Conservation (phyloP, 2,113 vertebrate species). For the Haemorhous mexicanus region DNA sequence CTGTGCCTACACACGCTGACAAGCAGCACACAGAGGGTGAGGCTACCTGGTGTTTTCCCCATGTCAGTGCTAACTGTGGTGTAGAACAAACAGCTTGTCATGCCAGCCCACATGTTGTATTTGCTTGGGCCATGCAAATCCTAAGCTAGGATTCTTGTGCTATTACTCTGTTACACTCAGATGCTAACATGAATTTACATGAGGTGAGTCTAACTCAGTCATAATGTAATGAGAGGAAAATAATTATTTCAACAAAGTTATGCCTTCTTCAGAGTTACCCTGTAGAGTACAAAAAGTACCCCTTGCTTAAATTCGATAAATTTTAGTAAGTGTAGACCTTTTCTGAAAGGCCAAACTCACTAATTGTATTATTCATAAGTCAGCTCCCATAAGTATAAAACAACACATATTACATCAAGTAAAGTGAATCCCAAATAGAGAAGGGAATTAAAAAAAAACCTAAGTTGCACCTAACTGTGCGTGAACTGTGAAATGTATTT, state of each 20-base stretch:
- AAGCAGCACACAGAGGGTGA: neutral
- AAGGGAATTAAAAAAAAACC: neutral
- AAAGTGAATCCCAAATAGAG: constrained; percentile 15
- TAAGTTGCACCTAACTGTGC: constrained; percentile 1
- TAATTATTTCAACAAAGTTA: neutral
- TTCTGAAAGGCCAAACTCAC: neutral
- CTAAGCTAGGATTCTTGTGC: neutral
- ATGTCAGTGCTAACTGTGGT: neutral
- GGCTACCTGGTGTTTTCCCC: neutral
- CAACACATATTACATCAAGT: neutral
- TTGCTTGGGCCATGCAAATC: neutral
- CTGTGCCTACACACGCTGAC: neutral
- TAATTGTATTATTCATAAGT: constrained; percentile 49
- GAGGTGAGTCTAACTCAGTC: neutral
- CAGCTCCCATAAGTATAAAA: neutral
- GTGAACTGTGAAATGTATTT: constrained; percentile 5
- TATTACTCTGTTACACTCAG: neutral
- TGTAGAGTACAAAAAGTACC: neutral
- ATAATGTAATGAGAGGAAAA: neutral
- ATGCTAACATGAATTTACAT: neutral
- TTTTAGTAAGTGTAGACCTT: neutral
- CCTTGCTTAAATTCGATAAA: neutral
- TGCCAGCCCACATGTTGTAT: fast-evolving
- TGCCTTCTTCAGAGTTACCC: neutral
- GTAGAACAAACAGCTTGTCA: neutral